A percentile compares a stretch with the other conserved stretches of the same genome.
phyloP scores from a whole-genome alignment of 2,888 invertebrate species.

The Drymonia ruficornis region DNA sequence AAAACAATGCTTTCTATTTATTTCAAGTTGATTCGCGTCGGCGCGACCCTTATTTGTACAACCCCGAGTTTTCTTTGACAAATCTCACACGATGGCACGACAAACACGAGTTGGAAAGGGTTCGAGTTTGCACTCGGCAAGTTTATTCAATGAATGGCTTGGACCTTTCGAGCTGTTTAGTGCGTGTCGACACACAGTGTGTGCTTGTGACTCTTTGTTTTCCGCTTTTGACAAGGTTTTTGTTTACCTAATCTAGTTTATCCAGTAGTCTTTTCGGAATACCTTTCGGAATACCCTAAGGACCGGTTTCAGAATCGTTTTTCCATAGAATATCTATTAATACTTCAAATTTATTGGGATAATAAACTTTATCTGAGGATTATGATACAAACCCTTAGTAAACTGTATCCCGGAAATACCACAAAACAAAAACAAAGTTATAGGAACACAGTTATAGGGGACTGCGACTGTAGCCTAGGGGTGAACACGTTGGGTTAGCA shows the following conservation, averaged over 20 bases:
- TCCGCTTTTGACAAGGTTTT: neutral
- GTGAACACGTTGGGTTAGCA: no score
- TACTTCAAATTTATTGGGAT: no score
- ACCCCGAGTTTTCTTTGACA: conserved; percentile 64
- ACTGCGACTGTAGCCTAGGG: no score
- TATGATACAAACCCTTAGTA: no score
- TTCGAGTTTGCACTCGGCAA: conserved; percentile 40
- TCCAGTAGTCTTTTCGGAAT: neutral
- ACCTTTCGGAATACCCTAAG: no score
- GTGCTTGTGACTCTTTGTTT: neutral
- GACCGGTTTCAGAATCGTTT: no score
- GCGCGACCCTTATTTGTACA: conserved; percentile 49
- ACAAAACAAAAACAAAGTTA: no score
- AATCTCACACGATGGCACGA: conserved; percentile 59
- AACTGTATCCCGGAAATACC: no score
- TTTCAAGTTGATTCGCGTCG: conserved; percentile 42
- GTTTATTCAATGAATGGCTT: conserved; percentile 47
- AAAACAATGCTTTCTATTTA: conserved; percentile 44
- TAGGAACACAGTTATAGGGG: no score
- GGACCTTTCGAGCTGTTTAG: conserved; percentile 38
- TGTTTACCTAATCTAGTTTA: conserved; percentile 5
- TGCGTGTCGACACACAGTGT: conserved; percentile 26
- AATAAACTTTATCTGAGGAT: no score
- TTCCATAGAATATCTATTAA: no score
- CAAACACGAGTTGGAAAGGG: conserved; percentile 57